Base-by-base conservation (phyloP, 2,888 invertebrate species). In the Seira ritae region DNA sequence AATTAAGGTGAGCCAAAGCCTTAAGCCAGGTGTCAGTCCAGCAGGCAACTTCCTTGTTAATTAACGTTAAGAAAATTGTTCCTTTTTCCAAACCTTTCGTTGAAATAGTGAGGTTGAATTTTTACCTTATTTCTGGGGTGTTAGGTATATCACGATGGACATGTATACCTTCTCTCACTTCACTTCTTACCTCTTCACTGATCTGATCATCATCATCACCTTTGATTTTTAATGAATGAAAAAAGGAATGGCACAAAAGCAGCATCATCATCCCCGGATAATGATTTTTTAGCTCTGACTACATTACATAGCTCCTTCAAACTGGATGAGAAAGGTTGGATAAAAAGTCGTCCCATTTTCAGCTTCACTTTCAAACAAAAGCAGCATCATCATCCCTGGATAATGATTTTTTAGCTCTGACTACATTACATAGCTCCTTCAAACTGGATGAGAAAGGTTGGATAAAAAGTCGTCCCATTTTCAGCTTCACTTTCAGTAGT, bases 21-120 rank as follows among this genome's bases (percentile, higher is more conserved):
- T 15, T 66, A 6, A 23, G 66, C 84, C 84, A 84, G 84, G 84
- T 84, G 84, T 79, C 66, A 67, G 78, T 78, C 78, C 75, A 73
- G 74, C 37, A 31, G 66, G 67, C 65, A 84, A 78, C 74, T 79
- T 78, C 71, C 23, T 74, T 79, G 50, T 79, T 84, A 77, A 84
- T 84, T 84, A 84, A 83, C 69, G 50, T 79, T 74, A 75, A 78
- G 69, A 67, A 77, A 77, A 71, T 65, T 37, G 66, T 71, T 78
- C n/a, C 70, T 19, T 37, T 70, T 60, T 62, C n/a, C n/a, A n/a
- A n/a, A n/a, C n/a, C n/a, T n/a, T n/a, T n/a, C n/a, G n/a, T n/a
- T n/a, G n/a, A n/a, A n/a, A n/a, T n/a, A n/a, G n/a, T n/a, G n/a
- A n/a, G n/a, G n/a, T n/a, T n/a, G n/a, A n/a, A n/a, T n/a, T n/a